These are phyloP conservation scores for Apaloderma vittatum DNA, from an alignment of 2,113 vertebrate species.

Conservation along the genomic window DNA sequence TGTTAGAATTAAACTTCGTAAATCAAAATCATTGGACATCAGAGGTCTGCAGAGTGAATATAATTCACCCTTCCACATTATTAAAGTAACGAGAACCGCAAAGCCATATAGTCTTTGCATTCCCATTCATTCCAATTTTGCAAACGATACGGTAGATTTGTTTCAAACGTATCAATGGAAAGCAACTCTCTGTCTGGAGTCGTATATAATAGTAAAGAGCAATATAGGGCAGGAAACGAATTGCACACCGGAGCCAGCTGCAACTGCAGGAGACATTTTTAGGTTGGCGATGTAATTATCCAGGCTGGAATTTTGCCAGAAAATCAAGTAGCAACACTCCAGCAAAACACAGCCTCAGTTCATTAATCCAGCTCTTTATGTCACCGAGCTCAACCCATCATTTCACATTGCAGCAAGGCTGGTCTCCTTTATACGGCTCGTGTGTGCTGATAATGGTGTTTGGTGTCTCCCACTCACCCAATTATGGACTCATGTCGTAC, in stretches of 20 bases:
- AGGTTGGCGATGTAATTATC: slow-evolving; percentile 16
- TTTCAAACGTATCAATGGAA: not conserved
- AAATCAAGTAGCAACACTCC: not conserved
- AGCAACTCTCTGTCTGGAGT: not conserved
- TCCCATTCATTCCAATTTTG: not conserved
- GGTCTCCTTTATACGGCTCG: not conserved
- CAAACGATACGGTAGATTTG: not conserved
- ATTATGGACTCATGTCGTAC: not conserved
- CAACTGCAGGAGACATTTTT: not conserved
- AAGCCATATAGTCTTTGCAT: not conserved
- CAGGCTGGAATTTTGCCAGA: slow-evolving; percentile 36
- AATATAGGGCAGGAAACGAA: not conserved
- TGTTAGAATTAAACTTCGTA: not conserved
- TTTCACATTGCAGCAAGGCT: not conserved
- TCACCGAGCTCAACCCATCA: not conserved
- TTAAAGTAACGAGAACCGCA: not conserved
- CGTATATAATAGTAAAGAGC: not conserved
- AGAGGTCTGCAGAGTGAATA: not conserved
- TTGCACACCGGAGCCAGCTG: not conserved
- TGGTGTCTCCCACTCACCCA: not conserved
- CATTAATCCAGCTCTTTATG: slow-evolving; percentile 35
- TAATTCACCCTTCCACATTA: not conserved
- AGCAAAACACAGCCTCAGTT: slow-evolving; percentile 26
- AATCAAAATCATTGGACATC: not conserved
- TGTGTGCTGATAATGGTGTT: not conserved